These are phyloP conservation scores for Lapara coniferarum DNA, from an alignment of 2,888 invertebrate genomes.

Conservation along the genomic window DNA sequence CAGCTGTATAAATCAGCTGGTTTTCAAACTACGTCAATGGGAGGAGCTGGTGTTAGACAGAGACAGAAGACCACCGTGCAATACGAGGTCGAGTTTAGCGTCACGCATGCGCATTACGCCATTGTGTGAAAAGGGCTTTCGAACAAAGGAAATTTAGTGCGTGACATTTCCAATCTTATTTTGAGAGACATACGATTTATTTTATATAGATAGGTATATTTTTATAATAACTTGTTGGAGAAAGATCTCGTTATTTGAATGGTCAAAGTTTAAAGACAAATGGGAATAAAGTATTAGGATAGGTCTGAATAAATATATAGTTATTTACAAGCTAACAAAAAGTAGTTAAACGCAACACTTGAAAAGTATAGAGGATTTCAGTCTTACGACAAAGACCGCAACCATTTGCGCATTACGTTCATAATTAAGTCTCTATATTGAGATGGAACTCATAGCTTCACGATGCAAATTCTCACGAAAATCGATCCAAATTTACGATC, in stretches of 20 bases:
- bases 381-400: too few relatives aligned
- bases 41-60: conserved; percentile 39
- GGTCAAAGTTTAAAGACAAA: conserved; percentile 7
- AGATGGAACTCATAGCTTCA: too few relatives aligned
- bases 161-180: neutral
- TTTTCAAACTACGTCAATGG: conserved; percentile 33
- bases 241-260: conserved; percentile 10
- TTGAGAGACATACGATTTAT: neutral
- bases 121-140: conserved; percentile 51
- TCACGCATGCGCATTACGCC: conserved; percentile 48
- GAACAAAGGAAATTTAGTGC: conserved; percentile 51
- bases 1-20: conserved; percentile 29
- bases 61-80: conserved; percentile 41
- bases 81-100: conserved; percentile 56
- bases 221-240: neutral
- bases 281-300: neutral
- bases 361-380: too few relatives aligned
- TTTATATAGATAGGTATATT: neutral
- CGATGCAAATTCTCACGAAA: too few relatives aligned
- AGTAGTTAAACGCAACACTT: neutral
- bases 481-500: too few relatives aligned
- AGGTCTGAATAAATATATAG: neutral
- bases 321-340: neutral
- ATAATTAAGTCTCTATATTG: too few relatives aligned
- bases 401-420: too few relatives aligned